phyloP scores from a whole-genome alignment of 2,797 vertebrate genomes.

The Propithecus deckenii region DNA sequence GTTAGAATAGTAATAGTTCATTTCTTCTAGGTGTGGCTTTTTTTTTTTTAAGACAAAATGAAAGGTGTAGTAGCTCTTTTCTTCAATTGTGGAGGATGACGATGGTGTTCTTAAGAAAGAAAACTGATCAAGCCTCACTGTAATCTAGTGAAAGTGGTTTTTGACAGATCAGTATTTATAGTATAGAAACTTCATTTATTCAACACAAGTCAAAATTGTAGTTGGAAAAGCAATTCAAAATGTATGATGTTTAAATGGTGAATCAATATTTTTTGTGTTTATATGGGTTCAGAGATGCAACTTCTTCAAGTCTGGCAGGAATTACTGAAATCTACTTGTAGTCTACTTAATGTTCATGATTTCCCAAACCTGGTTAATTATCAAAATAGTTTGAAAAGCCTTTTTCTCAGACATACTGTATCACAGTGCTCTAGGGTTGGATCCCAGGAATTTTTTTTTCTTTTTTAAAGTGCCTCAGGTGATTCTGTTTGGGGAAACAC shows the following conservation, averaged over 20 bases:
- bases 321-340: background rate
- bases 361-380: background rate
- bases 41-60: constrained; percentile 1
- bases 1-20: background rate
- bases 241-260: background rate
- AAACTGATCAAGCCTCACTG: background rate
- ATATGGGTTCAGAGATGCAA: background rate
- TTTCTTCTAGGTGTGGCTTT: background rate
- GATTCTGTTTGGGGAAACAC: background rate
- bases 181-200: background rate
- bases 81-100: background rate
- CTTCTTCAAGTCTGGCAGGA: background rate
- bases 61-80: background rate
- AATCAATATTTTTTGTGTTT: background rate
- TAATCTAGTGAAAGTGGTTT: background rate
- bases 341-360: background rate
- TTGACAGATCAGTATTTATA: background rate
- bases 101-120: background rate
- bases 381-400: background rate
- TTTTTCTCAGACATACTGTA: background rate
- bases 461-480: background rate
- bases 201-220: background rate
- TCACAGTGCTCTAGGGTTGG: background rate
- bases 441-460: background rate
- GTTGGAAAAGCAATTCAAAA: background rate